phyloP scores from a whole-genome alignment of 2,797 vertebrate genomes.

The Odontamblyopus lacepedii region DNA sequence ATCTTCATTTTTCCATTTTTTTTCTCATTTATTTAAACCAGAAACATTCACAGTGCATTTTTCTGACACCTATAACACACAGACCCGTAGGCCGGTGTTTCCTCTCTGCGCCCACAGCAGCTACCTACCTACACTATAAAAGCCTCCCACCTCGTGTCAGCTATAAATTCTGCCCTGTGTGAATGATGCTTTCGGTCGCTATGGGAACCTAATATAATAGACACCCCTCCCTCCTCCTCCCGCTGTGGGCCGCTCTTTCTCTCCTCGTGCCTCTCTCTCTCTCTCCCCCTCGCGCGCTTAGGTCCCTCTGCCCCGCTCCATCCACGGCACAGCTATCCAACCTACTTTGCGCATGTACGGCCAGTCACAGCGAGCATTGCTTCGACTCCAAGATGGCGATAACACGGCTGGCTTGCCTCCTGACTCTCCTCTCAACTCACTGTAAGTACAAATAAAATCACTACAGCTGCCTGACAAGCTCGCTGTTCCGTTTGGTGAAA shows the following conservation, averaged over 20 bases:
- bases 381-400: constrained; percentile 85
- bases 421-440: constrained; percentile 80
- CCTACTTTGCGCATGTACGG: constrained; percentile 82
- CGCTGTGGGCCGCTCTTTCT: constrained; percentile 10
- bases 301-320: constrained; percentile 58
- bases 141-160: constrained; percentile 60
- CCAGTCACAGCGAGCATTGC: constrained; percentile 69
- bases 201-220: constrained; percentile 75
- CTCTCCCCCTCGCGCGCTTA: constrained; percentile 15
- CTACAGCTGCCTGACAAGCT: neutral
- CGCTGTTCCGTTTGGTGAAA: neutral
- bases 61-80: neutral
- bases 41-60: neutral
- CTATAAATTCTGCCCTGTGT: constrained; percentile 64
- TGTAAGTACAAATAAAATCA: constrained; percentile 72
- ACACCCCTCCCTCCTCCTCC: constrained; percentile 8
- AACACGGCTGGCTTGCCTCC: constrained; percentile 76
- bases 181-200: constrained; percentile 76
- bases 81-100: constrained; percentile 15
- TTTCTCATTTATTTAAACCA: neutral
- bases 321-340: constrained; percentile 67
- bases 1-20: no score
- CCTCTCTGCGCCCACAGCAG: constrained; percentile 32
- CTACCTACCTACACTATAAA: constrained; percentile 46
- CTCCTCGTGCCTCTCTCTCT: constrained; percentile 20